These are phyloP conservation scores for Cranoglanis bouderius DNA, from an alignment of 2,113 vertebrate genomes.

Conservation along the genomic window DNA sequence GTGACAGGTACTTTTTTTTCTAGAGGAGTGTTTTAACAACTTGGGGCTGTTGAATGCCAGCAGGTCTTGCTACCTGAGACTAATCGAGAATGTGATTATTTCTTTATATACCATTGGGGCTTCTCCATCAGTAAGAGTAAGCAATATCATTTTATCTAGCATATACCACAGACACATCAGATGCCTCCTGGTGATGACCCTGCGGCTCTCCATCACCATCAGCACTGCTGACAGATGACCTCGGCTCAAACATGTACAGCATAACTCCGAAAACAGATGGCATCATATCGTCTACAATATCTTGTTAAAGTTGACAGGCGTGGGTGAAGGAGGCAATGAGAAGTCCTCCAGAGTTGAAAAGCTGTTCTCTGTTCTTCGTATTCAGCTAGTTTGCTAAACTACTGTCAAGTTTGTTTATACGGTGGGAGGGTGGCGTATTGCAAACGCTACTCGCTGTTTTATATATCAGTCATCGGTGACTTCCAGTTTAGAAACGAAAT, in stretches of 20 bases:
- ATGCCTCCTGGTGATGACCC: background rate
- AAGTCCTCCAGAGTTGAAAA: background rate
- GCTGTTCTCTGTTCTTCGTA: background rate
- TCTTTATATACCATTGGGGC: background rate
- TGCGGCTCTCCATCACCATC: background rate
- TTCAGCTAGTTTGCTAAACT: background rate
- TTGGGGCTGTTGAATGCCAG: background rate
- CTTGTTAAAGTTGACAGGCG: background rate
- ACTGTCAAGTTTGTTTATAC: background rate
- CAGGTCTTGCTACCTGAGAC: background rate
- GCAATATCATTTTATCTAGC: background rate
- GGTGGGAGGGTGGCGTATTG: background rate
- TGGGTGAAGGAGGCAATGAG: background rate
- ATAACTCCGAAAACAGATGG: background rate
- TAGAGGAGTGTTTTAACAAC: background rate
- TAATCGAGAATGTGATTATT: background rate
- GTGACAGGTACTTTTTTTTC: background rate
- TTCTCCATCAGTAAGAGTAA: background rate
- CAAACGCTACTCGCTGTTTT: background rate
- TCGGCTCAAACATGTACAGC: background rate
- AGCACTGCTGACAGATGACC: background rate
- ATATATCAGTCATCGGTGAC: background rate
- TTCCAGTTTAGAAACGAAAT: background rate
- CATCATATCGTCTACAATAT: background rate
- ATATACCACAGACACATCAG: background rate